Evolutionary conservation across 2,888 invertebrate genomes (phyloP).

Genomic region (Monochamus alternatus): DNA sequence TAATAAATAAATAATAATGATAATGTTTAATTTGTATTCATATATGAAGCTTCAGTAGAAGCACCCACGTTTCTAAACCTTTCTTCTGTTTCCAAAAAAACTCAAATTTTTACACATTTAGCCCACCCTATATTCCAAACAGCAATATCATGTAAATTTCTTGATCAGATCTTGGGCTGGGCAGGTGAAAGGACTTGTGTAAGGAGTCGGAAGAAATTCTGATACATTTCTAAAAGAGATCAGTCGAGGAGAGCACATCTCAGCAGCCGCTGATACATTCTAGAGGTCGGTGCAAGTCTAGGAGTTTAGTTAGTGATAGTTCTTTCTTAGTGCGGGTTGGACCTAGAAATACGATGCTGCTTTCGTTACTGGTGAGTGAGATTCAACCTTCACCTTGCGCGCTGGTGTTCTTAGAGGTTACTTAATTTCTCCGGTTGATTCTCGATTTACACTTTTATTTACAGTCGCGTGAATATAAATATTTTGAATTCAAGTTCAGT

Average conservation of each 20-base stretch:
- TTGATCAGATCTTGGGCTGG: constrained; percentile 60
- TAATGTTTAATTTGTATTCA: too few relatives aligned
- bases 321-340: constrained; percentile 56
- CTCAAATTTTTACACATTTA: neutral
- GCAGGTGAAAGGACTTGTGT: constrained; percentile 67
- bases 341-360: constrained; percentile 57
- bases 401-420: constrained; percentile 21
- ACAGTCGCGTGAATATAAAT: neutral
- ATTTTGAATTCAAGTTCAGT: too few relatives aligned
- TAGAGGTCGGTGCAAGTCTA: constrained; percentile 23
- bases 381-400: constrained; percentile 57
- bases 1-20: too few relatives aligned
- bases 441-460: neutral
- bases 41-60: too few relatives aligned
- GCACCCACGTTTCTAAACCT: too few relatives aligned
- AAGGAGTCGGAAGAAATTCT: constrained; percentile 66
- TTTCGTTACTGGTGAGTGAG: constrained; percentile 60
- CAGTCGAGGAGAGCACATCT: constrained; percentile 62
- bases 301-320: constrained; percentile 60
- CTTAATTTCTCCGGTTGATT: constrained; percentile 2
- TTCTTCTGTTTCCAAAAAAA: too few relatives aligned
- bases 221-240: constrained; percentile 68
- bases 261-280: constrained; percentile 42
- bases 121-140: constrained; percentile 33
- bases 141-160: constrained; percentile 54